Base-by-base conservation (phyloP, 2,113 vertebrate species). In the Catharus fuscescens region DNA sequence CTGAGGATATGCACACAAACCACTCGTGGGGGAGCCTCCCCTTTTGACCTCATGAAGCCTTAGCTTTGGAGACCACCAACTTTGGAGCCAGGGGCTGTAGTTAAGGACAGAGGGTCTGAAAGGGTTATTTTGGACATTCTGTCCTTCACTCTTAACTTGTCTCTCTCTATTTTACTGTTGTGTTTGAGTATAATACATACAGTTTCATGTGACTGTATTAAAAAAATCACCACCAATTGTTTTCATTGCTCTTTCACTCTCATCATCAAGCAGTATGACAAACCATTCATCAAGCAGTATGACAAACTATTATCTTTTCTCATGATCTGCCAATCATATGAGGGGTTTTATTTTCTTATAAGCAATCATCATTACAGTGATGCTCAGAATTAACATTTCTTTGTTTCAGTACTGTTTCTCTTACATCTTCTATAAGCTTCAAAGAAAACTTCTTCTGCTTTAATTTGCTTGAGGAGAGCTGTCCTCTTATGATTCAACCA, bases 281-380 rank as follows among this genome's bases (percentile, higher is more conserved):
- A 91, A 48, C 47, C 24, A 48, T 48, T 72, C 66, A 60, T 61
- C 32, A 48, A 67, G 34, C 47, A 61, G 29, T 29, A 48, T 77
- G 80, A 80, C 77, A 91, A 66, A 31, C 48, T 80, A 32, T 92
- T 91, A 50, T 86, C 72, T 86, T 93, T 95, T 76, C 42, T 80
- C 24, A 47, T 86, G 31, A 59, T 73, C 80, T 95, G 80, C 56
- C 93, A 81, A 44, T 91, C 77, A 53, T 74, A 62, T 3, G 10
- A 59, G 44, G 18, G 12, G 10, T 54, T 83, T 89, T 64, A 40
- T 95, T 91, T 89, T 89, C 29, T 89, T 61, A 31, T 38, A 80
- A 70, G 38, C 32, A 62, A 18, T 93, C 42, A 50, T 77, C 54
- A 50, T 64, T 48, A 72, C 64, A 78, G 80, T 52, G 42, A 62